phyloP scores from a whole-genome alignment of 2,888 invertebrate genomes.

The Hartigia nigra region DNA sequence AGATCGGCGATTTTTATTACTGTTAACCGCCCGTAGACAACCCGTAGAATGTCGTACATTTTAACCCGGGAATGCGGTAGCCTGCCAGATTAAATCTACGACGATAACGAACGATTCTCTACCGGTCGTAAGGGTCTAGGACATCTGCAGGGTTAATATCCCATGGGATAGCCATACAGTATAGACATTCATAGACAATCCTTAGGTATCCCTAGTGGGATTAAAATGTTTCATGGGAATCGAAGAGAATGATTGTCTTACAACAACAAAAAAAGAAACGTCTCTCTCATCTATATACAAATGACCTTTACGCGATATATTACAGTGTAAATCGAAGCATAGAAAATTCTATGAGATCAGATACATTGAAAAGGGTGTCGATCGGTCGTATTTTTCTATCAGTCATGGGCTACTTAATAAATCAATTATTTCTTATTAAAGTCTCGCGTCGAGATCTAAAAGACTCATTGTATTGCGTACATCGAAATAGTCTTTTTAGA shows the following conservation, averaged over 20 bases:
- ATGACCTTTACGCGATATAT: neutral
- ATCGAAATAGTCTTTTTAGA: neutral
- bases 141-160: neutral
- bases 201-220: neutral
- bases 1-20: conserved; percentile 6
- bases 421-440: neutral
- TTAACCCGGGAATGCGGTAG: neutral
- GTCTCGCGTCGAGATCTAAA: neutral
- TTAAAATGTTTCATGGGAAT: neutral
- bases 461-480: neutral
- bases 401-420: neutral
- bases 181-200: neutral
- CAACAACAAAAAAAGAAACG: too few species aligned
- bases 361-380: neutral
- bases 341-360: neutral
- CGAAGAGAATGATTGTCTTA: neutral
- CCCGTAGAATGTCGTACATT: neutral
- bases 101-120: neutral
- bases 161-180: neutral
- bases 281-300: neutral
- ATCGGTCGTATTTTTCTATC: neutral
- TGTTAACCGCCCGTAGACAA: neutral
- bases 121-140: neutral
- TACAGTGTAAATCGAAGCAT: neutral
- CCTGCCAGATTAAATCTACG: neutral